Base-by-base conservation (phyloP, 2,888 invertebrate species). In the Cataglyphis cursor region DNA sequence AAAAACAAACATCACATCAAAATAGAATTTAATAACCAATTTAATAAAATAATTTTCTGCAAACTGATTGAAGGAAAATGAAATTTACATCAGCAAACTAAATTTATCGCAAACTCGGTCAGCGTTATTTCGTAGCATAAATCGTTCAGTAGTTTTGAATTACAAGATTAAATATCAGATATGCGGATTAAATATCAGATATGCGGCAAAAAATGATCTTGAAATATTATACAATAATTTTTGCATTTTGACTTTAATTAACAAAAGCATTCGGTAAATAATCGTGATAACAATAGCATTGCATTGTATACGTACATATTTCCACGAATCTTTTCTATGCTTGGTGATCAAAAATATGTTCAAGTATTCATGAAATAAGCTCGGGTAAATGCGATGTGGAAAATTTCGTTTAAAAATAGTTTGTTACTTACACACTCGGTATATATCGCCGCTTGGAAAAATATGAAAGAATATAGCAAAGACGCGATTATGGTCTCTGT, bases 401-500 rank as follows among this genome's bases (percentile, higher is more conserved):
- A 78, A 78, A 59, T 78, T 78, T 10, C 41, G 24, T 44, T 78
- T 68, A 78, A 78, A 78, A 78, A 78, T 78, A 18, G 18, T 68
- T 68, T 31, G 18, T 21, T 35, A 31, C 12, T 35, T 57, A 35
- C 44, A 41, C 12, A 66, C 57, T 38, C 68, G 41, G 9, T 64
- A 75, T 24, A 75, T 51, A 10, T 1, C 51, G n/a, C 15, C 35
- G 64, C 21, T 76, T 54, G 65, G 57, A 78, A 68, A 78, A 57
- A 66, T 66, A 31, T 21, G 59, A 21, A 59, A 78, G 78, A 59
- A 51, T 57, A 59, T 57, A 21, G 18, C 41, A 68, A 78, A 70
- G 68, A 61, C 78, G 41, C 76, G 81, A 81, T 81, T 74, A 76
- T 54, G 38, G 76, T 81, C 81, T 73, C 75, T 64, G 76, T 51